Base-by-base conservation (phyloP, 2,888 invertebrate genomes). In the Limnephilus rhombicus region DNA sequence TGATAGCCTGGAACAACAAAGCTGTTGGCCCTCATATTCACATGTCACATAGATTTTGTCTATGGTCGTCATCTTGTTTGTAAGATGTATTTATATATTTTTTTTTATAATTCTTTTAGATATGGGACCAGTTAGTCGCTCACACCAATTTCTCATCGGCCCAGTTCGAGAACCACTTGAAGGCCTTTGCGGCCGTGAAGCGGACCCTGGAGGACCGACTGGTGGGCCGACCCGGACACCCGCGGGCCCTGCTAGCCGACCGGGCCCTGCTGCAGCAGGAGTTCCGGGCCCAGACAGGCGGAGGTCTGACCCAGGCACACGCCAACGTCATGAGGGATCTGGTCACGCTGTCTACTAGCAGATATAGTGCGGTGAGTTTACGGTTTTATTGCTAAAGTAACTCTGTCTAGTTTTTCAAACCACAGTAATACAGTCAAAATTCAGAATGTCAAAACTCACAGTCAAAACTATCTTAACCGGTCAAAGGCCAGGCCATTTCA, bases 181-280 rank as follows among this genome's bases (percentile, higher is more conserved):
- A 98, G 92, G 97, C 97, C 31, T 97, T 97, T 94, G 96, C 96
- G 53, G 95, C 97, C 3, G 95, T 97, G 0, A 97, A 97, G 93
- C 96, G 96, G 45, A 96, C 97, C 0, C 95, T 97, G 89, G 97
- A 97, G 94, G 97, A 97, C 92, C 96, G 97, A 94, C 94, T 98
- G 93, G 96, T 97, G 0, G 97, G 97, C 11, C 96, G 96, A 92
- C 97, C 97, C 94, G 95, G 95, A 7, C 97, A 97, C 94, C 94
- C 97, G 91, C 94, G 98, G 85, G 96, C 97, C 94, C 94, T 98
- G 7, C 94, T 98, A 5, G 97, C 98, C 0, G 97, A 98, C 94
- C 96, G 97, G 4, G 97, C 97, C 3, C 95, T 97, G 92, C 95
- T 98, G 90, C 98, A 98, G 93, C 98, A 98, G 94, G 96, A 97